phyloP scores from a whole-genome alignment of 2,113 vertebrate genomes.

The Phalacrocorax carbo region DNA sequence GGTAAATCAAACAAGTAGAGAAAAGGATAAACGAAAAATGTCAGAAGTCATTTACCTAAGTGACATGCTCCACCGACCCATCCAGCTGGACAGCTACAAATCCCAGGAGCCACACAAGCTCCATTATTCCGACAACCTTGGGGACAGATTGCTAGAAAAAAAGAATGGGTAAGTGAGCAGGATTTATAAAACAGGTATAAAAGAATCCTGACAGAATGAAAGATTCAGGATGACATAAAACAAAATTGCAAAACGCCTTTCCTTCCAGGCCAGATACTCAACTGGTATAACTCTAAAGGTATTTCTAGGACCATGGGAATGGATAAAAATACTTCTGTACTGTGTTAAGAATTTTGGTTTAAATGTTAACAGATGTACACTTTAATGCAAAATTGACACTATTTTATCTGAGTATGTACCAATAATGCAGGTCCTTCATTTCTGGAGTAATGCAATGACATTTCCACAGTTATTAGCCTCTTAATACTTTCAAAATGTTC shows the following conservation, averaged over 20 bases:
- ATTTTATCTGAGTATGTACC: neutral
- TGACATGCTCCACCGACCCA: slow-evolving; percentile 86
- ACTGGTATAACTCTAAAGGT: neutral
- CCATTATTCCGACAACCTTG: slow-evolving; percentile 85
- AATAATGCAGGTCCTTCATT: neutral
- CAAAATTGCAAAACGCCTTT: slow-evolving; percentile 36
- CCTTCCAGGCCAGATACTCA: neutral
- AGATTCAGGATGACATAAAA: slow-evolving; percentile 42
- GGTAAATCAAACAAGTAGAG: slow-evolving; percentile 16
- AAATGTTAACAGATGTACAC: neutral
- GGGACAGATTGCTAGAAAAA: slow-evolving; percentile 80
- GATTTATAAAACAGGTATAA: slow-evolving; percentile 18
- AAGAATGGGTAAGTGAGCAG: slow-evolving; percentile 41
- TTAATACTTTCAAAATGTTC: neutral
- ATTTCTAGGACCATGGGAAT: neutral
- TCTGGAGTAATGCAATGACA: neutral
- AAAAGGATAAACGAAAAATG: neutral
- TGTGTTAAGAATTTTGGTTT: neutral
- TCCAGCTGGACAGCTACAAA: slow-evolving; percentile 86
- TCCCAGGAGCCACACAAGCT: slow-evolving; percentile 83
- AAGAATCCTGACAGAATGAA: slow-evolving; percentile 45
- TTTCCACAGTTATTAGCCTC: neutral
- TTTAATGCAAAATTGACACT: neutral
- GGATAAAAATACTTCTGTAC: neutral
- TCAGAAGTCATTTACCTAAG: slow-evolving; percentile 72